Evolutionary conservation across 2,888 invertebrate species (phyloP).

Genomic region (Ametastegia equiseti): DNA sequence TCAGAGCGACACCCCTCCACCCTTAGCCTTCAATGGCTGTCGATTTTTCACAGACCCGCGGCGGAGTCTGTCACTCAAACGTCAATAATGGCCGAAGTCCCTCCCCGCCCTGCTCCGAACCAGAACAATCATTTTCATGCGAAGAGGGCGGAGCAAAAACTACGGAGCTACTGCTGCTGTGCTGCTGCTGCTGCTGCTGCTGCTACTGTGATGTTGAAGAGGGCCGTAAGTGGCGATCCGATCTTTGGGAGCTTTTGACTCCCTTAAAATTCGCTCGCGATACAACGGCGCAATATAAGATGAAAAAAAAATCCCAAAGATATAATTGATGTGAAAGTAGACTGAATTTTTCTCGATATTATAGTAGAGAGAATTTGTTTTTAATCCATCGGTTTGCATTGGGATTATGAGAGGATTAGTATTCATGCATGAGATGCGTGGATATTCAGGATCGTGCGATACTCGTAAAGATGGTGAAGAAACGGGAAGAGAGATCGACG

Average conservation of each 20-base stretch:
- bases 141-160: slow-evolving; percentile 65
- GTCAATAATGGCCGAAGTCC: slow-evolving; percentile 59
- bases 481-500: not conserved
- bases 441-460: not conserved
- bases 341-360: not conserved
- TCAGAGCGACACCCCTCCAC: slow-evolving; percentile 53
- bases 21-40: slow-evolving; percentile 53
- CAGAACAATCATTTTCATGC: slow-evolving; percentile 62
- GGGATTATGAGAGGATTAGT: not conserved
- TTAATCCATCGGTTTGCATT: not conserved
- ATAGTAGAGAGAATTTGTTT: not conserved
- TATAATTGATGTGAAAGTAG: not conserved
- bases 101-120: slow-evolving; percentile 49
- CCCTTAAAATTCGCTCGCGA: not conserved
- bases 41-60: slow-evolving; percentile 54
- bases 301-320: not conserved
- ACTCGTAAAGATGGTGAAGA: not conserved
- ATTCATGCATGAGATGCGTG: not conserved
- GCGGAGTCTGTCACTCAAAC: slow-evolving; percentile 63
- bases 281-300: no score
- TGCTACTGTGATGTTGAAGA: slow-evolving; percentile 62
- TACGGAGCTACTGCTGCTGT: slow-evolving; percentile 57
- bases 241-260: slow-evolving; percentile 41
- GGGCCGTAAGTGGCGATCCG: slow-evolving; percentile 12
- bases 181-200: slow-evolving; percentile 66